Percentiles rank a stretch among this genome's conserved stretches.
phyloP scores from a whole-genome alignment of 1,140 invertebrate species.

The Neodiprion fabricii region DNA sequence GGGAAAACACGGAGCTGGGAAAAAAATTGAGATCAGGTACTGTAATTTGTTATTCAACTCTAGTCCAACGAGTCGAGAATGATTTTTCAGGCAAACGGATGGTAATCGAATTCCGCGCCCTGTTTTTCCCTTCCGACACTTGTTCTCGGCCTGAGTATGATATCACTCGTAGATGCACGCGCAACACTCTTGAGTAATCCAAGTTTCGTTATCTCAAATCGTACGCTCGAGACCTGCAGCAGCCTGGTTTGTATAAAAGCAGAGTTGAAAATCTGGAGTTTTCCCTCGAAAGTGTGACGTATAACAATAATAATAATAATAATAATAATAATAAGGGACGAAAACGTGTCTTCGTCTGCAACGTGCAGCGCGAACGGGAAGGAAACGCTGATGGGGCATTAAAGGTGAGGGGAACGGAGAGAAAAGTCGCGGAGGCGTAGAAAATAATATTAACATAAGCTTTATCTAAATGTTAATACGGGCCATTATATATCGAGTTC shows the following conservation, averaged over 20 bases:
- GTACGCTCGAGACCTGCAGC: conserved; percentile 32
- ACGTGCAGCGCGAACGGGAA: too few species aligned
- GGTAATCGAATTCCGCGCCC: too few species aligned
- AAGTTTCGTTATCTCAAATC: conserved; percentile 33
- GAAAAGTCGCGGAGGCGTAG: conserved; percentile 9
- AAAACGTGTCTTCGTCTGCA: too few species aligned
- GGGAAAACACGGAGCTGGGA: too few species aligned
- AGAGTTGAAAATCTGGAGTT: not conserved
- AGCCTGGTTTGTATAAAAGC: not conserved
- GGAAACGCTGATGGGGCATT: not conserved
- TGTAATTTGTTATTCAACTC: too few species aligned
- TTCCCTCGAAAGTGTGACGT: not conserved
- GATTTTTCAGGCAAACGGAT: too few species aligned
- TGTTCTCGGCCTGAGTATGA: not conserved
- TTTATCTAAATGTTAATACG: conserved; percentile 60
- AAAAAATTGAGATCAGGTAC: too few species aligned
- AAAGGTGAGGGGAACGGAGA: not conserved
- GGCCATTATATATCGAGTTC: conserved; percentile 34
- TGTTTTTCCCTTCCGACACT: too few species aligned
- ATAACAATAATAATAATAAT: too few species aligned
- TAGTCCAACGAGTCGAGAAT: too few species aligned
- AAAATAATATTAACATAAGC: conserved; percentile 46
- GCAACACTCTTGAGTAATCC: conserved; percentile 9
- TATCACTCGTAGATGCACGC: conserved; percentile 14
- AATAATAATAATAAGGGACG: too few species aligned